phyloP scores from a whole-genome alignment of 2,113 vertebrate genomes.

The Lutjanus erythropterus region DNA sequence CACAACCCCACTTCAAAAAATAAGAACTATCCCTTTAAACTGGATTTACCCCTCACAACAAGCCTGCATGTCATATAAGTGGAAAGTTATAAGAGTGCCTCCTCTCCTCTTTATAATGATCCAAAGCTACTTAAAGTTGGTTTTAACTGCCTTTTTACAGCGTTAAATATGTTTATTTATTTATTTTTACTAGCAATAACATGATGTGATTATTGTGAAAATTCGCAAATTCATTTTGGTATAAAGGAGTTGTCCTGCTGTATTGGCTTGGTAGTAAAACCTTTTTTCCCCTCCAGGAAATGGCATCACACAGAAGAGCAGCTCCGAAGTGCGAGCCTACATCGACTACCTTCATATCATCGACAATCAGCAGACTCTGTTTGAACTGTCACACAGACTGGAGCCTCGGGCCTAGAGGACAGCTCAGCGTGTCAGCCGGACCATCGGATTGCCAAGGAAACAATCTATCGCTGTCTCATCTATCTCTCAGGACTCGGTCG shows the following conservation, averaged over 20 bases:
- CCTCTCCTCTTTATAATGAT: too few species aligned
- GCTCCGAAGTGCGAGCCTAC: slow-evolving; percentile 90
- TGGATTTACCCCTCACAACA: too few species aligned
- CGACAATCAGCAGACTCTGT: slow-evolving; percentile 97
- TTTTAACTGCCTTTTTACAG: neutral
- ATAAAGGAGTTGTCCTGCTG: neutral
- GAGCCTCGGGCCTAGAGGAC: slow-evolving; percentile 89
- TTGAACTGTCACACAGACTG: slow-evolving; percentile 95
- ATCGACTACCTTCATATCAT: slow-evolving; percentile 93
- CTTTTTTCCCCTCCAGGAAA: slow-evolving; percentile 82
- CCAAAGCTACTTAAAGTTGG: too few species aligned
- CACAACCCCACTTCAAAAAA: too few species aligned
- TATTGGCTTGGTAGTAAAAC: neutral
- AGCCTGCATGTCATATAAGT: too few species aligned
- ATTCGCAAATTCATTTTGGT: too few species aligned
- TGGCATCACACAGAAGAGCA: slow-evolving; percentile 90
- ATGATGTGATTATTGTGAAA: too few species aligned
- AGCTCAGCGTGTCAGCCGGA: slow-evolving; percentile 16
- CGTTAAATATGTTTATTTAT: too few species aligned
- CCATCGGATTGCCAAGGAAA: slow-evolving; percentile 50
- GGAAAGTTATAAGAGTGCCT: too few species aligned
- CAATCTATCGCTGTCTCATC: slow-evolving; percentile 27
- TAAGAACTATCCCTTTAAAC: too few species aligned
- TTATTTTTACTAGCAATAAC: too few species aligned
- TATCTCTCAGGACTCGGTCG: slow-evolving; percentile 66